Evolutionary conservation across 2,888 invertebrate species (phyloP).

Genomic region (Cylindroiulus punctatus): DNA sequence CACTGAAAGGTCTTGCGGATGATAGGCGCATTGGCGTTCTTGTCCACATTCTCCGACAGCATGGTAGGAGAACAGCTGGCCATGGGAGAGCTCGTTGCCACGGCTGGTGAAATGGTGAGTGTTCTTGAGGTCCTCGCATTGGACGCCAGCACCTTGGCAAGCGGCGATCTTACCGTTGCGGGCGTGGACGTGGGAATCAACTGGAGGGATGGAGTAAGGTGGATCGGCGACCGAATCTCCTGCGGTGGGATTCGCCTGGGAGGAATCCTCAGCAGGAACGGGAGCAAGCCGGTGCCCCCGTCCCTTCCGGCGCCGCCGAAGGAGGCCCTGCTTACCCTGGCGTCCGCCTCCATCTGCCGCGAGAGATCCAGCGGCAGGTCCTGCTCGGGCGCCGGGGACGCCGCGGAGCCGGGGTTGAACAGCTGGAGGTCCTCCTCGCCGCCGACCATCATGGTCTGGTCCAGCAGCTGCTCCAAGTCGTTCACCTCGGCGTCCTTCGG

Average conservation of each 20-base stretch:
- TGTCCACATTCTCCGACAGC: constrained; percentile 3
- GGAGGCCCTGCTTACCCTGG: neutral
- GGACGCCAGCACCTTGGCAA: neutral
- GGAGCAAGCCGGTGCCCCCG: constrained; percentile 36
- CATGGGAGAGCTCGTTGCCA: neutral
- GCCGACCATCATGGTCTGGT: constrained; percentile 56
- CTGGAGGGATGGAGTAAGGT: constrained; percentile 49
- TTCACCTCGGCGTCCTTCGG: neutral
- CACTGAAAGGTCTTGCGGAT: constrained; percentile 75
- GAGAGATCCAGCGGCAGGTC: constrained; percentile 52
- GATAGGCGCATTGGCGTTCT: constrained; percentile 46
- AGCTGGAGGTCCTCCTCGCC: constrained; percentile 55
- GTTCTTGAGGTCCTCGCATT: neutral
- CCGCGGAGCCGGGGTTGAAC: neutral
- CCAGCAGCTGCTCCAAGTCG: constrained; percentile 52
- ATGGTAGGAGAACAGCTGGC: neutral
- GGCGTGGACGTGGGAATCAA: constrained; percentile 48
- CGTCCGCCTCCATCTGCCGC: neutral
- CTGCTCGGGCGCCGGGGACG: neutral
- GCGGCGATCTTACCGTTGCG: neutral
- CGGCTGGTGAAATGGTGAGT: neutral
- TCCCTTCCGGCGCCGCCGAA: neutral
- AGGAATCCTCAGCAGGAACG: constrained; percentile 1
- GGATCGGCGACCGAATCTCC: constrained; percentile 15
- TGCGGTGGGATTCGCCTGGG: neutral